A percentile compares a stretch with the other conserved stretches of the same genome.
Conservation (phyloP, 2,113 vertebrate species). For the Electrona antarctica region DNA sequence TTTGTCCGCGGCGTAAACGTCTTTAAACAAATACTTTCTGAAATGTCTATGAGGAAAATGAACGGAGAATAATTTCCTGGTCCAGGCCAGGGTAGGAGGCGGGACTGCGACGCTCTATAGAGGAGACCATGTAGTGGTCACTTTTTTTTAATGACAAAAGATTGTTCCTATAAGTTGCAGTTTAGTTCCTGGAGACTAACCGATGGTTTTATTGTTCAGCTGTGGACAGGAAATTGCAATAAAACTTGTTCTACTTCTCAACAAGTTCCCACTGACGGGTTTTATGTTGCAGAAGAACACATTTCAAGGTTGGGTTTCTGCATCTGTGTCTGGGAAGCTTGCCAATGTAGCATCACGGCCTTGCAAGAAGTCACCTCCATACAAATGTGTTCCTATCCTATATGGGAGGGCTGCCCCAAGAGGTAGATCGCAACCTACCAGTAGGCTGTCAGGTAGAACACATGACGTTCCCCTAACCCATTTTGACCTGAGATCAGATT, state of each 20-base stretch:
- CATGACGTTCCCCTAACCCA: no score
- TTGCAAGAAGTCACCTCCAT: constrained; percentile 54
- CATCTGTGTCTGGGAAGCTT: constrained; percentile 35
- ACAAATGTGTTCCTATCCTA: constrained; percentile 42
- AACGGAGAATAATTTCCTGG: no score
- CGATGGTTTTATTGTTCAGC: constrained; percentile 22
- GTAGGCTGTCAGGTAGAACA: no score
- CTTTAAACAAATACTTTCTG: no score
- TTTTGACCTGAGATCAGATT: no score
- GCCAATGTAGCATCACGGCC: constrained; percentile 30
- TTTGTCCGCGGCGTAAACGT: no score
- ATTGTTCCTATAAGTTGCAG: constrained; percentile 40
- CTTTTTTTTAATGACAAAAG: not conserved
- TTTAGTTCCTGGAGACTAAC: constrained; percentile 26
- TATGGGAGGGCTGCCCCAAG: no score
- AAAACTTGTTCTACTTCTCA: constrained; percentile 39
- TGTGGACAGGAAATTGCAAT: constrained; percentile 33
- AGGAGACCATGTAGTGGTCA: no score
- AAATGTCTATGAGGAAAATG: no score
- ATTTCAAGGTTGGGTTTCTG: constrained; percentile 53
- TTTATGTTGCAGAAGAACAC: constrained; percentile 51
- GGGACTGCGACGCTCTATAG: no score
- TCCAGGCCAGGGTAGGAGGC: no score
- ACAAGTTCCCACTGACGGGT: constrained; percentile 46
- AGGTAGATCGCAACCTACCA: no score